phyloP scores from a whole-genome alignment of 1,140 invertebrate species.

The Diorhabda elongata region DNA sequence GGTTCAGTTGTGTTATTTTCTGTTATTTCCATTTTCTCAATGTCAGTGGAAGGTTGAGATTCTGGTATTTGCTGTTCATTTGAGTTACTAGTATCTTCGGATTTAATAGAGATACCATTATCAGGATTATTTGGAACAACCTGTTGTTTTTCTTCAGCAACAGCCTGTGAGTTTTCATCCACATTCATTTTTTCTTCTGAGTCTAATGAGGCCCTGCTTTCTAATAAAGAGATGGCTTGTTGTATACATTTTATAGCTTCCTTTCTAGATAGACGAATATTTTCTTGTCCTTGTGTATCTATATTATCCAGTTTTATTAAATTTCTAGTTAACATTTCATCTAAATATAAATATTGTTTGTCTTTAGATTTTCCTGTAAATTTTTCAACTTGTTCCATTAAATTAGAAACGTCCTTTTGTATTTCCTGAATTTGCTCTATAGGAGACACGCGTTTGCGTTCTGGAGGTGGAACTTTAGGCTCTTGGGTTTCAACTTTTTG shows the following conservation, averaged over 20 bases:
- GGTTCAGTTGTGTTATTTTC: conserved; percentile 20
- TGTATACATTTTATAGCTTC: conserved; percentile 86
- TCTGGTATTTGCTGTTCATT: no score
- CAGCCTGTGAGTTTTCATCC: conserved; percentile 5
- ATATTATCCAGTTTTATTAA: conserved; percentile 88
- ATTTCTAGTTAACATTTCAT: conserved; percentile 92
- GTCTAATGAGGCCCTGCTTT: conserved; percentile 58
- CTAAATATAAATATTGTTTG: conserved; percentile 83
- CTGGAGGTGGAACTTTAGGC: conserved; percentile 41
- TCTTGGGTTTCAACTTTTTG: conserved; percentile 13
- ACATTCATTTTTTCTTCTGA: conserved; percentile 32
- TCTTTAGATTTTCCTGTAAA: conserved; percentile 71
- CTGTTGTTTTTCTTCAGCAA: conserved; percentile 8
- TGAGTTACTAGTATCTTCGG: no score
- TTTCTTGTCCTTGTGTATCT: conserved; percentile 85
- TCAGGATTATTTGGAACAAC: no score
- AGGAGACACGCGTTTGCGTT: conserved; percentile 59
- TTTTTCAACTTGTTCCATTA: conserved; percentile 72
- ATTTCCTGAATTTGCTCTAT: conserved; percentile 75
- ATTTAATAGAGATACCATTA: no score
- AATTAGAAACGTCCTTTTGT: conserved; percentile 72
- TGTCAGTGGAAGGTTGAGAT: neutral
- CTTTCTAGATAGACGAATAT: conserved; percentile 78
- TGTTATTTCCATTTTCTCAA: conserved; percentile 7
- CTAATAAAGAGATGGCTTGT: conserved; percentile 75